Base-by-base conservation (phyloP, 2,797 vertebrate species). In the Micrastur ruficollis region DNA sequence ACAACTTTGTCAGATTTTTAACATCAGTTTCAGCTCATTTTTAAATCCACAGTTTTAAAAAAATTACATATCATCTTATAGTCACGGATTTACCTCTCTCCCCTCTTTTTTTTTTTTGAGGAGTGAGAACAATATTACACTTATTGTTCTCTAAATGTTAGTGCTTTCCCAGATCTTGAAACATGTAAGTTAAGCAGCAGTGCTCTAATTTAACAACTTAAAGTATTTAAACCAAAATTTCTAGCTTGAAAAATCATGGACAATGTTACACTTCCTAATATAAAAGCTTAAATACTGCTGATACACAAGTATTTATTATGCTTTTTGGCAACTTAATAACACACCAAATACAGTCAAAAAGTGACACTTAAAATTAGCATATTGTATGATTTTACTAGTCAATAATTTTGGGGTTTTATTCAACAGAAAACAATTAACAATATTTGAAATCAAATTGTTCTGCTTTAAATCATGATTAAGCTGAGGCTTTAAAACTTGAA, bases 81-180 rank as follows among this genome's bases (percentile, higher is more conserved):
- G 7, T 26, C 11, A 68, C 19, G 4, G 38, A 67, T 46, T 34
- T 65, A 15, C 22, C 15, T 44, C 9, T 42, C 9, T 19, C 3
- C 17, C 11, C 42, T 16, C 42, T 18, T 15, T n/a, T 32, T 23
- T n/a, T 80, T 19, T 23, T 32, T 22, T 71, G 31, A 61, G 9
- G 14, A 63, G 15, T 0, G 0, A 53, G 9, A 81, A 71, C 9
- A 65, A 52, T 9, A 11, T 3, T n/a, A 27, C 34, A 40, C 53
- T 76, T 55, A 36, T 2, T 23, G 3, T 47, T 63, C 27, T 46
- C 4, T 19, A 55, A 29, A 50, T 16, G 8, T 63, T 49, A 70
- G 9, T 10, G 12, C 31, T 81, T 68, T 56, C 44, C 40, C 26
- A 75, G 23, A 25, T 85, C 66, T 70, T 53, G 9, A 78, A 75